Evolutionary conservation across 2,113 vertebrate species (phyloP), one percentile per base, ranked within the genome.

Genomic region (Rissa tridactyla): DNA sequence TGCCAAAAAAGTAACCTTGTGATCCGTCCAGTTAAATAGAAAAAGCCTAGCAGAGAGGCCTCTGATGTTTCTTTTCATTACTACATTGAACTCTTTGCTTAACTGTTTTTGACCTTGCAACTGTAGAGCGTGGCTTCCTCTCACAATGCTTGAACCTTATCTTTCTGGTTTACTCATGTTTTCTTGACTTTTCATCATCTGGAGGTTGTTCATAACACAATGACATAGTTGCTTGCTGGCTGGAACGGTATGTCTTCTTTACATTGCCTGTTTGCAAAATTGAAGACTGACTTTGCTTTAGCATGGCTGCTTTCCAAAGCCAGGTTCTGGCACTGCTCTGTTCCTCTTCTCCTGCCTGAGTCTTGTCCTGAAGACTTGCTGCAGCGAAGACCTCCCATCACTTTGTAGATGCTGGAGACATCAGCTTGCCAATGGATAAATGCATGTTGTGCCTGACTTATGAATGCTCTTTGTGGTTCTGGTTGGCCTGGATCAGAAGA

Each of bases 41-140:
- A 82, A 44, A 90, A 55, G 32, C 34, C 26, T 65, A 64, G 8
- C 15, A 52, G 38, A 38, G 23, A 68, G 15, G 11, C 18, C 15
- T 80, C 15, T 42, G 68, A 5, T 0, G 0, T 58, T 94, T 84
- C 34, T 87, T 81, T 61, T 65, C 42, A 20, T 61, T 78, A 42
- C 27, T 36, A 1, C 13, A 44, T 90, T 60, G 32, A 77, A 42
- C 9, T 51, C 49, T 22, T 40, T 72, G 38, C 54, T 66, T 77
- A 61, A 32, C 40, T 61, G 30, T 6, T 81, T 92, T 81, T 88
- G 36, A 69, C 26, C 21, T 83, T 6, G 2, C 23, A 42, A 19
- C n/a, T 0, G 0, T 27, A 86, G 46, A 1, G 1, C 4, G 1
- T 54, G 22, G 11, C 34, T 91, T 72, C 19, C 13, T 68, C 19